Evolutionary conservation across 2,113 vertebrate species (phyloP), one percentile per base, ranked within the genome.

Genomic region (Oxyura jamaicensis): DNA sequence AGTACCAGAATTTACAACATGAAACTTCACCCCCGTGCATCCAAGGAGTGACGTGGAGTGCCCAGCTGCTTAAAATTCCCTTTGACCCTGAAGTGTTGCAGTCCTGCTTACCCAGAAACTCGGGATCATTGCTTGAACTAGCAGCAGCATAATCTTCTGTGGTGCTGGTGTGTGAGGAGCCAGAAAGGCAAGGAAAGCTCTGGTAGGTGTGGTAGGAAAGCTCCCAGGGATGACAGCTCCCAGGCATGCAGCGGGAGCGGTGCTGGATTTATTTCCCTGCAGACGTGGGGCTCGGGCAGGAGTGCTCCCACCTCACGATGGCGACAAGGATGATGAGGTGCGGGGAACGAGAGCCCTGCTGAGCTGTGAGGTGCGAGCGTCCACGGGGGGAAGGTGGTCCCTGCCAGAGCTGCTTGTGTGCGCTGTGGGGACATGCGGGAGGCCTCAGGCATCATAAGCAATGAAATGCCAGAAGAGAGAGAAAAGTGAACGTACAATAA

Each of bases 231-330:
- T 65, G 28, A 17, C 17, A 29, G 36, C 26, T 13, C 39, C 39
- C 4, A 3, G 26, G 17, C 26, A 10, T 29, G 8, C 41, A 58
- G 42, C 0, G 0, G 66, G 52, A 84, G 25, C 46, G 13, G 42
- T 46, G 8, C 44, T 83, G 66, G 20, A 18, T 86, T 92, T 83
- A 39, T 69, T 83, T 28, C 35, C 42, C 35, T 18, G 11, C 10
- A 28, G 77, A 26, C 55, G 20, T 50, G 72, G 59, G 59, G 17
- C 17, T 76, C n/a, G 26, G 23, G 25, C 74, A 31, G 55, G 17
- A 8, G 25, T 76, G 25, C 36, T 68, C 9, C 39, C 76, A 29
- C 25, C 13, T 7, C n/a, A 44, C 48, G 53, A 15, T 19, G 44
- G 19, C 42, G 12, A 42, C 3, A 1, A 23, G 36, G 35, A 28